Base-by-base conservation (phyloP, 2,797 vertebrate genomes). In the Zalophus californianus region DNA sequence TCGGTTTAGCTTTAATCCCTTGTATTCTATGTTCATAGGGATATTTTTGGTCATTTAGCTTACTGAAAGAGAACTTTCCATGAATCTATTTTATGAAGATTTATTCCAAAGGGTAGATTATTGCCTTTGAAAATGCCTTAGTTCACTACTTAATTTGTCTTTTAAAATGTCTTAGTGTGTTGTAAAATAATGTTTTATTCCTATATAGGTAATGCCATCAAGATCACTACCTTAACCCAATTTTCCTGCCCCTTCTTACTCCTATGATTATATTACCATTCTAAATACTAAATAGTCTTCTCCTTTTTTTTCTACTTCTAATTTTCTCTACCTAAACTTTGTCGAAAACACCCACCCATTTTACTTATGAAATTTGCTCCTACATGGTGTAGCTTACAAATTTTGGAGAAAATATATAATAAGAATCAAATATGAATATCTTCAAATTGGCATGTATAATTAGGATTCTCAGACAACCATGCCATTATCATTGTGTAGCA, bases 91-190 rank as follows among this genome's bases (percentile, higher is more conserved):
- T 79, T 83, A 54, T 88, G 29, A 84, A 62, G 29, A 88, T 44
- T 75, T 90, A 86, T 56, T 41, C 72, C 20, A 38, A 84, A 56
- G 3, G 48, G 16, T 62, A 68, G 35, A 44, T 83, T 83, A 80
- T 62, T 82, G 23, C 82, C 27, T 97, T 94, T 94, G 48, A 96
- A 90, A 94, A 82, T n/a, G 12, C 18, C 52, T 92, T 70, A 23
- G 3, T n/a, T 86, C 14, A 25, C 44, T 92, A 44, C 27, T 3
- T 64, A 41, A 48, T 75, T 75, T 75, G 44, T 75, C 72, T 75
- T 75, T 44, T 48, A 32, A 86, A 86, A 56, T 90, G 38, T 25
- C 27, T 86, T 77, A 58, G 11, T 29, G 41, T 2, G 32, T 82
- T 70, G 14, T 86, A 41, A 94, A 88, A 78, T 52, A 64, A 18